phyloP scores from a whole-genome alignment of 2,113 vertebrate genomes.

The Cyrtonyx montezumae region DNA sequence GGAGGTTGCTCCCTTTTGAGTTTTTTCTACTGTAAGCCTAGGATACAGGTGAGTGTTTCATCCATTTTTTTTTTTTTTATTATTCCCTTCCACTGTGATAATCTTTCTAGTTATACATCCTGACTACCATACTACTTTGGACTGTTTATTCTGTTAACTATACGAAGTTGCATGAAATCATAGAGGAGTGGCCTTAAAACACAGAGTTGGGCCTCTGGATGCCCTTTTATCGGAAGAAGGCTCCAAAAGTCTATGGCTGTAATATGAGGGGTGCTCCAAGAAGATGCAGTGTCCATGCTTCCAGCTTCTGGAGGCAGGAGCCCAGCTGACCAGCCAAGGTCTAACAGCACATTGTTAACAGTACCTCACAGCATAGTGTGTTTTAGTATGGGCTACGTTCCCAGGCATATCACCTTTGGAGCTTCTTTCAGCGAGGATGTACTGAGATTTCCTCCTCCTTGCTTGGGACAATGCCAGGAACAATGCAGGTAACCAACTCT shows the following conservation, averaged over 20 bases:
- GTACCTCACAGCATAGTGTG: not conserved
- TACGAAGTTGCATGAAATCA: not conserved
- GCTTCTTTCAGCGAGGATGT: not conserved
- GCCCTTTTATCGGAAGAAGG: not conserved
- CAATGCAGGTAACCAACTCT: not conserved
- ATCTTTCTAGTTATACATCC: no score
- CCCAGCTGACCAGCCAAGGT: not conserved
- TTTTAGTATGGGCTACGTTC: not conserved
- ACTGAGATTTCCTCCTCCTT: not conserved
- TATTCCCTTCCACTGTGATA: no score
- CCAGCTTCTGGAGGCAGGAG: not conserved
- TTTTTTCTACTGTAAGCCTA: no score
- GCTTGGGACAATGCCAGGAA: not conserved
- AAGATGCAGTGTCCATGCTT: not conserved
- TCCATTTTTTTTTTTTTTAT: no score
- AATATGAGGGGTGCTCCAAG: not conserved
- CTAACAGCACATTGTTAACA: rapidly evolving
- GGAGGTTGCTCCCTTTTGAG: no score
- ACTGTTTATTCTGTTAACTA: no score
- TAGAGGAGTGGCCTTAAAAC: not conserved
- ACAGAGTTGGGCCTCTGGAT: not conserved
- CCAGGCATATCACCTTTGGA: not conserved
- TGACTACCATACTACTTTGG: no score
- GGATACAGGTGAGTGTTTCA: no score
- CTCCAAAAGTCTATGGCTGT: not conserved